Evolutionary conservation across 1,140 invertebrate genomes (phyloP).

Genomic region (Charaxes varanes): DNA sequence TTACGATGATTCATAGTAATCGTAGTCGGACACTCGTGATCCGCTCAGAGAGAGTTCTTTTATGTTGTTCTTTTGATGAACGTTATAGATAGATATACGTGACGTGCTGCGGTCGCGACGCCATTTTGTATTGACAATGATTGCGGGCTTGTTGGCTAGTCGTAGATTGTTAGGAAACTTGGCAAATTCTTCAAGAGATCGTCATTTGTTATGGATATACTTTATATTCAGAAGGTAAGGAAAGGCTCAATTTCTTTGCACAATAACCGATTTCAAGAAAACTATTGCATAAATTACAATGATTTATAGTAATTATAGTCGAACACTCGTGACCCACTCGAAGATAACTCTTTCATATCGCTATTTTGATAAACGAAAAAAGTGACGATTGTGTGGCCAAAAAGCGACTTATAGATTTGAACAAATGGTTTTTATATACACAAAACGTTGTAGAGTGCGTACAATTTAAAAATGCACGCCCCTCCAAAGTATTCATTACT

Average conservation of each 20-base stretch:
- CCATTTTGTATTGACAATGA: conserved; percentile 43
- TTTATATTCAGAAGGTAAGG: too few relatives aligned
- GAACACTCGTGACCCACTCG: conserved; percentile 44
- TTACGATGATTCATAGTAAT: conserved; percentile 49
- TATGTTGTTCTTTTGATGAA: conserved; percentile 44
- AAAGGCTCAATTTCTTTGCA: too few relatives aligned
- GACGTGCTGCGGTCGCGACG: conserved; percentile 36
- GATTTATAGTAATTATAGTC: conserved; percentile 57
- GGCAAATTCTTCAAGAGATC: conserved; percentile 1
- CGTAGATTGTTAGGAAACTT: conserved; percentile 3
- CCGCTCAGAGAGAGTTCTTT: conserved; percentile 41
- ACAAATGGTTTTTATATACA: too few relatives aligned
- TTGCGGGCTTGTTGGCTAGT: conserved; percentile 27
- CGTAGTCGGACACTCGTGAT: conserved; percentile 48
- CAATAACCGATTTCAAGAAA: too few relatives aligned
- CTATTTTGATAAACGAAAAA: conserved; percentile 37
- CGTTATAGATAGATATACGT: conserved; percentile 16
- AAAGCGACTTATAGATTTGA: too few relatives aligned
- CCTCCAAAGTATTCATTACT: too few relatives aligned
- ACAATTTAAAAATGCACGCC: too few relatives aligned
- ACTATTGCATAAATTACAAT: conserved; percentile 17
- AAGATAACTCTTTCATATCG: conserved; percentile 48
- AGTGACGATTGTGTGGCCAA: too few relatives aligned
- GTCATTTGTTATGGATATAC: too few relatives aligned
- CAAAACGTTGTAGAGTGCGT: too few relatives aligned